Evolutionary conservation across 1,140 invertebrate species (phyloP).

Genomic region (Leptinotarsa defecta): DNA sequence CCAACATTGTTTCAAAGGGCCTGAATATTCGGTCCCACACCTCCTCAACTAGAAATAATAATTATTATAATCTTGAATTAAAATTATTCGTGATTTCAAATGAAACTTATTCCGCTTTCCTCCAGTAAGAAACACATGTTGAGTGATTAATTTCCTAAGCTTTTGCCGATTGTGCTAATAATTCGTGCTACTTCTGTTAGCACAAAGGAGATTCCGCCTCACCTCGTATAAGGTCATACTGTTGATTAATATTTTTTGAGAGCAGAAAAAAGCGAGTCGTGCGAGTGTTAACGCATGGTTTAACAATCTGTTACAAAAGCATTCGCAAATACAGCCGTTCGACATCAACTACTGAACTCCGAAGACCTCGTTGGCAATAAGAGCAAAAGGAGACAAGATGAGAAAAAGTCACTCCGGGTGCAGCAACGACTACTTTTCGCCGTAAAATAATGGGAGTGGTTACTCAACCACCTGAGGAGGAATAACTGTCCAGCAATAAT

Average conservation of each 20-base stretch:
- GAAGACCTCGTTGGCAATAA: conserved; percentile 13
- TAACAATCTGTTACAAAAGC: conserved; percentile 29
- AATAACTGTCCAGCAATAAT: no score
- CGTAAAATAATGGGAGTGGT: neutral
- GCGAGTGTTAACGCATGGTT: conserved; percentile 29
- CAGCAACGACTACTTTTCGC: conserved; percentile 1
- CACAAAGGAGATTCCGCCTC: neutral
- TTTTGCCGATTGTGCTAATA: no score
- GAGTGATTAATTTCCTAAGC: no score
- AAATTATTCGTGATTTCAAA: no score
- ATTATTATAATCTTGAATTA: no score
- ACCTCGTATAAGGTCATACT: conserved; percentile 3
- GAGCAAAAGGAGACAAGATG: conserved; percentile 8
- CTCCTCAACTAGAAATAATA: no score
- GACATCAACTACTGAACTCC: conserved; percentile 25
- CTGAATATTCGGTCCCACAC: no score
- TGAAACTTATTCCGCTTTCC: no score
- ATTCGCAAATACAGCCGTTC: conserved; percentile 13
- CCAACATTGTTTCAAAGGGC: no score
- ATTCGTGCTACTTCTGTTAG: no score
- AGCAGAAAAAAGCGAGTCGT: conserved; percentile 13
- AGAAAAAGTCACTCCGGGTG: conserved; percentile 17
- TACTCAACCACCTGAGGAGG: neutral
- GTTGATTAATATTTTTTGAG: conserved; percentile 6
- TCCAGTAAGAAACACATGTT: no score